Conservation (phyloP, 2,113 vertebrate genomes). For the Dendrocopos noguchii region DNA sequence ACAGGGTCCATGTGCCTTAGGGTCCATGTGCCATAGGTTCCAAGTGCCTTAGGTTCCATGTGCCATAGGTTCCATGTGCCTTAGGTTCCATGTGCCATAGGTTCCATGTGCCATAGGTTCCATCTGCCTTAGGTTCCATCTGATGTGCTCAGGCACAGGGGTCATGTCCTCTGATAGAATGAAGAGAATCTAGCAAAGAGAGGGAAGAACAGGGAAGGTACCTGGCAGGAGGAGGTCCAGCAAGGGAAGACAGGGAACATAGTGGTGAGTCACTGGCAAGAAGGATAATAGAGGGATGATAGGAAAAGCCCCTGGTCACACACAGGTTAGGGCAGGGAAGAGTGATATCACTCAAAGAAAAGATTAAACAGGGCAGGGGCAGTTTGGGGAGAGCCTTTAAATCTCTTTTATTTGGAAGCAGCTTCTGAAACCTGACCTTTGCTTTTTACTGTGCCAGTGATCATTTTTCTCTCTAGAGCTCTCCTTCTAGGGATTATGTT, state of each 20-base stretch:
- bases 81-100: too few relatives aligned
- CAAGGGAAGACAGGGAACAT: neutral
- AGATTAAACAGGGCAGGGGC: neutral
- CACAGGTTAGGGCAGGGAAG: neutral
- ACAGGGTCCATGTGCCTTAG: too few relatives aligned
- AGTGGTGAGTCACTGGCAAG: neutral
- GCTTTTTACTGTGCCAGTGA: neutral
- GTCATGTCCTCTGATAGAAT: neutral
- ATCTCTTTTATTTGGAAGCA: neutral
- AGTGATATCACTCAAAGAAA: neutral
- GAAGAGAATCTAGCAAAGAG: neutral
- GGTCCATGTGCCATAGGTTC: too few relatives aligned
- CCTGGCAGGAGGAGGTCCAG: neutral
- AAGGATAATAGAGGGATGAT: neutral
- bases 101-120: too few relatives aligned
- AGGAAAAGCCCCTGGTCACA: neutral
- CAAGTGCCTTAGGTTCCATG: too few relatives aligned
- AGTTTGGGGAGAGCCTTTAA: neutral
- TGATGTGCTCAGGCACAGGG: neutral
- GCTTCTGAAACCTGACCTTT: neutral
- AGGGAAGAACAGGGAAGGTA: neutral
- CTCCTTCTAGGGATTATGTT: neutral
- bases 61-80: too few relatives aligned
- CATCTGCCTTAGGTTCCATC: neutral
- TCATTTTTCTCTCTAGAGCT: neutral